Percentiles rank a stretch among this genome's conserved stretches.
Evolutionary conservation across 2,797 vertebrate genomes (phyloP).

Genomic region (Clarias laeviceps): DNA sequence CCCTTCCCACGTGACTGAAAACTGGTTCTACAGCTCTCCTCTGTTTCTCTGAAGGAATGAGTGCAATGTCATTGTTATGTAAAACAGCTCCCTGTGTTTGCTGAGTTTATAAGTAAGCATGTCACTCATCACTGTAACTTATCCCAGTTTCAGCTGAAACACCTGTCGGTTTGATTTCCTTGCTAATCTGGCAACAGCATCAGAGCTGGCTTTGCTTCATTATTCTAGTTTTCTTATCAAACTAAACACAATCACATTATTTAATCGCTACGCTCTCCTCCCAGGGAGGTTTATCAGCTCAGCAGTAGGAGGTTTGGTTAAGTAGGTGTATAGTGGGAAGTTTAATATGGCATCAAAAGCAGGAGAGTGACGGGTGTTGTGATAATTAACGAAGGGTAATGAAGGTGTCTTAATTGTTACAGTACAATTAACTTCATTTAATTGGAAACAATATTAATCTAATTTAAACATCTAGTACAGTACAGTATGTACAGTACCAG

Average conservation of each 20-base stretch:
- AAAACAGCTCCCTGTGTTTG: conserved; percentile 30
- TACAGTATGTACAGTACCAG: background rate
- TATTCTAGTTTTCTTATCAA: conserved; percentile 45
- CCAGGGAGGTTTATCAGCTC: conserved; percentile 26
- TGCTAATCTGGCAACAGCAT: conserved; percentile 6
- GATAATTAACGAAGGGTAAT: background rate
- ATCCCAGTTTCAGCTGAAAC: conserved; percentile 26
- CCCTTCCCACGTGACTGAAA: conserved; percentile 31
- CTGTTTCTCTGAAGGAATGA: conserved; percentile 16
- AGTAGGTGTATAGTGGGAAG: background rate
- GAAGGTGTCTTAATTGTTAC: background rate
- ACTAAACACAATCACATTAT: background rate
- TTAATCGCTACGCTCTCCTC: conserved; percentile 16
- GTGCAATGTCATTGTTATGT: conserved; percentile 36
- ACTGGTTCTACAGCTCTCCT: conserved; percentile 50
- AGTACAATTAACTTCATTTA: background rate
- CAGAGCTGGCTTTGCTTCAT: background rate
- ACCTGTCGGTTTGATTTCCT: background rate
- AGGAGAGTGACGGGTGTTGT: background rate
- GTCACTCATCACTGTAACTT: conserved; percentile 10
- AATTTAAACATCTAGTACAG: background rate
- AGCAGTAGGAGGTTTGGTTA: conserved; percentile 6
- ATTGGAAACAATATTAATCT: background rate
- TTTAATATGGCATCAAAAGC: background rate
- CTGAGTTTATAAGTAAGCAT: background rate